Percentiles rank a stretch among this genome's conserved stretches.
Conservation (phyloP, 1,140 invertebrate genomes). For the Zaprionus davidi region DNA sequence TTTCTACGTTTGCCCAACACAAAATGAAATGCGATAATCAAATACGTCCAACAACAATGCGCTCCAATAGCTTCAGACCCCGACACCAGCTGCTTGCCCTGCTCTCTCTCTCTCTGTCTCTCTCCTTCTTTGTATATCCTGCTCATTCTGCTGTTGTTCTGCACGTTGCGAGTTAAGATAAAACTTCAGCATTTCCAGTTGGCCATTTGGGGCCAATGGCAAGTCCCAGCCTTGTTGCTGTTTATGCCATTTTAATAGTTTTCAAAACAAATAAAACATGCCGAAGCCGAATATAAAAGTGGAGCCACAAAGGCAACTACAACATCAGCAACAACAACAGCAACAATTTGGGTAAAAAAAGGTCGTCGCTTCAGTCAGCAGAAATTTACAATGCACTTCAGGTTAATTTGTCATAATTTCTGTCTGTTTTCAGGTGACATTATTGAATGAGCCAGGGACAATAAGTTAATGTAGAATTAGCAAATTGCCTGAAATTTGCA, state of each 20-base stretch:
- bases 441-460: background rate
- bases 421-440: background rate
- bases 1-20: constrained; percentile 77
- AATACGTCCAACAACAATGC: constrained; percentile 79
- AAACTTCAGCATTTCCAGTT: constrained; percentile 72
- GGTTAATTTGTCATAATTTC: constrained; percentile 18
- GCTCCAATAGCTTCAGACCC: constrained; percentile 46
- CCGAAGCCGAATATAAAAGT: constrained; percentile 49
- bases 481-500: background rate
- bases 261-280: constrained; percentile 77
- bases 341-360: constrained; percentile 19
- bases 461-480: background rate
- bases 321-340: constrained; percentile 5
- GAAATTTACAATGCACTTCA: constrained; percentile 7
- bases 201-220: constrained; percentile 40
- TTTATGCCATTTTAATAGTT: constrained; percentile 81
- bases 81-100: constrained; percentile 23
- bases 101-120: background rate
- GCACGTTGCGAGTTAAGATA: constrained; percentile 54
- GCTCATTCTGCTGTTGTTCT: constrained; percentile 7
- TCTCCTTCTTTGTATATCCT: background rate
- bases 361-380: constrained; percentile 13
- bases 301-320: constrained; percentile 43
- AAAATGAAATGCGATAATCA: constrained; percentile 82
- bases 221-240: constrained; percentile 56